Base-by-base conservation (phyloP, 2,888 invertebrate genomes). In the Drosophila algonquin region DNA sequence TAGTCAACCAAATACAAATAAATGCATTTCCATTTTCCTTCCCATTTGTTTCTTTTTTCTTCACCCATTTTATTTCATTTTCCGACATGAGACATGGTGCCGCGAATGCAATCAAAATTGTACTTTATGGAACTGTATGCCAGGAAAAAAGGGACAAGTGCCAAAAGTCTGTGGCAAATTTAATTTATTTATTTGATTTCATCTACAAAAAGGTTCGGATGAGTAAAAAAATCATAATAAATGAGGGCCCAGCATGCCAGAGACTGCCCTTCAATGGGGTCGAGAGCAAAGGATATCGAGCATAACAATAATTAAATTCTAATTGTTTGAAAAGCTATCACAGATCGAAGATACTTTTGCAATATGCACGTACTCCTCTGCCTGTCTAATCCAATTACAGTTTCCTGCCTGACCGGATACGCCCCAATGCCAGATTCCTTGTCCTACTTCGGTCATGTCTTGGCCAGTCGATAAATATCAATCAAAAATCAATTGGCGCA, bases 121-220 rank as follows among this genome's bases (percentile, higher is more conserved):
- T 46, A 68, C 60, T 68, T 75, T 67, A 68, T 73, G 54, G 54
- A 59, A 65, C 53, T 52, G 8, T 27, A 27, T 27, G 1, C 27
- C 1, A 21, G 3, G 55, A 60, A 69, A 52, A 46, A 52, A 68
- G 57, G 47, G 51, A 35, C 46, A 45, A 52, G 50, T 27, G 55
- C 58, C 73, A 65, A 73, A 65, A 73, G 72, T 72, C 47, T 57
- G 67, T 68, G 57, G 68, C 57, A 76, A 63, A 81, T 81, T 67
- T 16, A 58, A 81, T 87, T 73, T 75, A 75, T 73, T 68, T 73
- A 65, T 72, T 77, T 77, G 62, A 73, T 79, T 84, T 67, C 27
- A 70, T 72, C 72, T 62, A 51, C 51, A 63, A 72, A 64, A 54
- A 72, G 71, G 46, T 50, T 54, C 48, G 55, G 69, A 54, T 59